phyloP scores from a whole-genome alignment of 2,113 vertebrate genomes.

The Hoplias malabaricus region DNA sequence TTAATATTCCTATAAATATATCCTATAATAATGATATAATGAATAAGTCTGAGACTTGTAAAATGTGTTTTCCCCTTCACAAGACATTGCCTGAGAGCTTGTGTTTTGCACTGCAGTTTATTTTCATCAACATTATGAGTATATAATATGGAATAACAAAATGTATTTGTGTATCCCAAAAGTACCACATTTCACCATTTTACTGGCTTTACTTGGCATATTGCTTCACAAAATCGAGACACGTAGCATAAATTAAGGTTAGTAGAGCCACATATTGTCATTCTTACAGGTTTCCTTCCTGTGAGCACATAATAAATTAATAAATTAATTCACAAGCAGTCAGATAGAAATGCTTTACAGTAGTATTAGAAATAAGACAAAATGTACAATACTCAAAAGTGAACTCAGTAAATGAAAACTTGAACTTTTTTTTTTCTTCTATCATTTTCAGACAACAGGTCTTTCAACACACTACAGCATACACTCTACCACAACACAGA shows the following conservation, averaged over 20 bases:
- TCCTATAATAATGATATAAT: too few species aligned
- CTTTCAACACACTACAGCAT: constrained; percentile 62
- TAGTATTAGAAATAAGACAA: constrained; percentile 73
- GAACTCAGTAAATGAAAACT: constrained; percentile 54
- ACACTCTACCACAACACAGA: constrained; percentile 68
- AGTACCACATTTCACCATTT: constrained; percentile 70
- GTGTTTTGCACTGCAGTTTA: constrained; percentile 59
- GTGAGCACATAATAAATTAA: constrained; percentile 93
- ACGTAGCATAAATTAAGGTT: constrained; percentile 74
- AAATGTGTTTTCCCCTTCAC: neutral
- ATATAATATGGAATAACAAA: constrained; percentile 68
- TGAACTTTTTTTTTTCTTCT: constrained; percentile 32
- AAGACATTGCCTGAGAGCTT: neutral
- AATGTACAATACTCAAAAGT: constrained; percentile 60
- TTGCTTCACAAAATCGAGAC: constrained; percentile 74
- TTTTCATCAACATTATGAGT: constrained; percentile 68
- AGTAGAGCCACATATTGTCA: constrained; percentile 63
- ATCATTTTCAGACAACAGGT: constrained; percentile 50
- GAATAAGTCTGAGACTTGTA: neutral
- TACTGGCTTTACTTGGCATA: constrained; percentile 72
- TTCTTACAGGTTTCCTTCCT: constrained; percentile 68
- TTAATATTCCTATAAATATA: too few species aligned
- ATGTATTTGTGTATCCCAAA: constrained; percentile 63
- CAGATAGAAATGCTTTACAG: constrained; percentile 81
- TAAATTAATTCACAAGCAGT: constrained; percentile 94